These are phyloP conservation scores for Xenotilapia flavipinnis DNA, from an alignment of 2,113 vertebrate genomes.

Conservation along the genomic window DNA sequence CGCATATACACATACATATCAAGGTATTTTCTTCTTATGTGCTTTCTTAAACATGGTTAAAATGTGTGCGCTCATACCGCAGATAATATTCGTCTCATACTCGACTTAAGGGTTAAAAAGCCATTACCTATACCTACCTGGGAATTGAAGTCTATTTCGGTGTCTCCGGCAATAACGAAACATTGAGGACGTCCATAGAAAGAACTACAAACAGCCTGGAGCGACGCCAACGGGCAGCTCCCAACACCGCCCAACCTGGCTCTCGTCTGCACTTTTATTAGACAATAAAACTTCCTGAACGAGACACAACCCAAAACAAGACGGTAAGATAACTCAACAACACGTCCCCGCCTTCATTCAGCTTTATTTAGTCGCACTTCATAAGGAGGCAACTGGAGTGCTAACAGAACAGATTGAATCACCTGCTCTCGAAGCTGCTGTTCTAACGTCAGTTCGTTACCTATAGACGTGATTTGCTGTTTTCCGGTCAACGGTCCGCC, in stretches of 20 bases:
- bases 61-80: background rate
- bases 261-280: slow-evolving; percentile 22
- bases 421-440: slow-evolving; percentile 22
- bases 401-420: background rate
- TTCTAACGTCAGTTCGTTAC: background rate
- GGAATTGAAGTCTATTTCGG: slow-evolving; percentile 52
- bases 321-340: background rate
- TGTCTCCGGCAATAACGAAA: background rate
- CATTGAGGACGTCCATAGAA: background rate
- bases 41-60: background rate
- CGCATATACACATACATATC: background rate
- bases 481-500: background rate
- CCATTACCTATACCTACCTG: background rate
- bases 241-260: background rate
- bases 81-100: background rate
- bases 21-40: background rate
- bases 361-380: background rate
- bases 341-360: background rate
- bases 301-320: slow-evolving; percentile 20
- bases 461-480: background rate
- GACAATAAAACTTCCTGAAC: slow-evolving; percentile 66
- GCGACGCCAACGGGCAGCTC: background rate
- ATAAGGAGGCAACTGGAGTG: background rate
- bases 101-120: background rate
- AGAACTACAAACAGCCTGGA: slow-evolving; percentile 60